Conservation (phyloP, 1,140 invertebrate genomes). For the Diachasma alloeum region DNA sequence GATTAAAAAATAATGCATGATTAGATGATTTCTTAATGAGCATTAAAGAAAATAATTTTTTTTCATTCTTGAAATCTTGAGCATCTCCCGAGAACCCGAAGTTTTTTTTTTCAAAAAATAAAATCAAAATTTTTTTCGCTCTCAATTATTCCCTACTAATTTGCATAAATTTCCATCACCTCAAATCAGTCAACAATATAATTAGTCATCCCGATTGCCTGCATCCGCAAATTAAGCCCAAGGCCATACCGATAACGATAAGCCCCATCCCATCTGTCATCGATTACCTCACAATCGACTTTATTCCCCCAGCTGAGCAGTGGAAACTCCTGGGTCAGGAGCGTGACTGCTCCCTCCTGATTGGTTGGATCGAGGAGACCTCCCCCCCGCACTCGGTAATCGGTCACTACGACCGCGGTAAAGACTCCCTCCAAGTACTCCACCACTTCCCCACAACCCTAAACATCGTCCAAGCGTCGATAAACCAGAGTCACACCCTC, state of each 20-base stretch:
- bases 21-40: no score
- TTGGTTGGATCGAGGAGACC: slow-evolving; percentile 73
- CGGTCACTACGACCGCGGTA: slow-evolving; percentile 55
- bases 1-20: no score
- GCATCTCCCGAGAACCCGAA: no score
- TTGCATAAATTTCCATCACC: no score
- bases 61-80: no score
- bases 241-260: no score
- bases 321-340: slow-evolving; percentile 82
- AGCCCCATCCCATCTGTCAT: neutral
- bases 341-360: slow-evolving; percentile 73
- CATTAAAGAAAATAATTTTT: no score
- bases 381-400: slow-evolving; percentile 50
- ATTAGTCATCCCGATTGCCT: neutral
- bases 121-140: no score
- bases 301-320: slow-evolving; percentile 67
- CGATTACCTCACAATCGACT: neutral
- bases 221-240: neutral
- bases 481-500: slow-evolving; percentile 73
- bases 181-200: neutral
- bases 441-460: slow-evolving; percentile 70
- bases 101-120: no score
- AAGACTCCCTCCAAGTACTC: slow-evolving; percentile 65
- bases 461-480: slow-evolving; percentile 80
- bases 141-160: no score